phyloP scores from a whole-genome alignment of 2,797 vertebrate species.

The Tamandua tetradactyla region DNA sequence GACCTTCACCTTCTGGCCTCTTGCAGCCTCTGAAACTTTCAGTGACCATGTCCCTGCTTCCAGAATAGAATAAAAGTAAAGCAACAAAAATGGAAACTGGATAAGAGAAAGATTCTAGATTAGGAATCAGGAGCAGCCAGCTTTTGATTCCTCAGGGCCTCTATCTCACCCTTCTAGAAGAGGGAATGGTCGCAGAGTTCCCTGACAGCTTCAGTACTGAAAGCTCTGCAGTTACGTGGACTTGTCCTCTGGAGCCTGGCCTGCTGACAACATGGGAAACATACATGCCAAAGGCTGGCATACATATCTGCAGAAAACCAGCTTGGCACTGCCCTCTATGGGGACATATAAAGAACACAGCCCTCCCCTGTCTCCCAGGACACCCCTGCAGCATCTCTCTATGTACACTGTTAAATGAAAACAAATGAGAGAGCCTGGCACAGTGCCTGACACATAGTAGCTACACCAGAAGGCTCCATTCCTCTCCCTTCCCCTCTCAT shows the following conservation, averaged over 20 bases:
- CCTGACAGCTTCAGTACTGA: background rate
- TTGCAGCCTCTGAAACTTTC: background rate
- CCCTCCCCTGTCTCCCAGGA: background rate
- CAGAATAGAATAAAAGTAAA: background rate
- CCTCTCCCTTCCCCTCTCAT: background rate
- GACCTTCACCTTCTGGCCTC: background rate
- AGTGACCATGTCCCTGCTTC: background rate
- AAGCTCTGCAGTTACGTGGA: background rate
- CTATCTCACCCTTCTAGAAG: background rate
- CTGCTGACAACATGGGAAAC: background rate
- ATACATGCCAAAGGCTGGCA: background rate
- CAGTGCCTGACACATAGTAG: background rate
- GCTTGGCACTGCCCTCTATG: constrained; percentile 44
- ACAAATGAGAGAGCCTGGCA: constrained; percentile 45
- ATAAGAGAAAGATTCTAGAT: background rate
- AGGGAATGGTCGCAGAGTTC: background rate
- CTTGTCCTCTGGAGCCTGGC: background rate
- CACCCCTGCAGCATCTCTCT: background rate
- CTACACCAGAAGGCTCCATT: background rate
- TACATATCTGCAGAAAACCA: background rate
- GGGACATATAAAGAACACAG: background rate
- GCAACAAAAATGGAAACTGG: background rate
- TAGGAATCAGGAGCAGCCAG: background rate
- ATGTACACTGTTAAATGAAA: background rate
- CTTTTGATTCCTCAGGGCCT: background rate